Percentiles rank a stretch among this genome's conserved stretches.
Conservation (phyloP, 2,113 vertebrate species). For the Hemibagrus wyckioides region DNA sequence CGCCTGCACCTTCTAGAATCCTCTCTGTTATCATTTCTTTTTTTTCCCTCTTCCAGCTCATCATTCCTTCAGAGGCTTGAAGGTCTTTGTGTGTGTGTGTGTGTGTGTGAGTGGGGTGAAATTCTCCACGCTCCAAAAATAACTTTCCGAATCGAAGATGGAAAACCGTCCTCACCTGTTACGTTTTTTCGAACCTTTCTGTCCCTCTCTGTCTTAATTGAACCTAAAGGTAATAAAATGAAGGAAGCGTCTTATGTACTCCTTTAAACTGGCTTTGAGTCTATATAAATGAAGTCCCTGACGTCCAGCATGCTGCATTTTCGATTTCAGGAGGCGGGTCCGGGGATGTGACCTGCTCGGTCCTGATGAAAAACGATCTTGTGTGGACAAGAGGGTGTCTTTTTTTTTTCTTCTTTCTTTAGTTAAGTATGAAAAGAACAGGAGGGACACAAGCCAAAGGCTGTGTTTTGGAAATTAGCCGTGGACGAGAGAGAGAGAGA, state of each 20-base stretch:
- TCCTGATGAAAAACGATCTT: constrained; percentile 47
- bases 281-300: not conserved
- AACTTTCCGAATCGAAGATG: not conserved
- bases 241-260: not conserved
- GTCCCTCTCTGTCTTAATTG: not conserved
- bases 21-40: not conserved
- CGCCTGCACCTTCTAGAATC: constrained; percentile 5
- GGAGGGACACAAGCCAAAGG: constrained; percentile 7
- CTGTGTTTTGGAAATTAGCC: constrained; percentile 29
- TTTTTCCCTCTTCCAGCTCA: constrained; percentile 41
- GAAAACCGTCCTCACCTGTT: not conserved
- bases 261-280: not conserved
- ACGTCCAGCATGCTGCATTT: not conserved
- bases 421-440: constrained; percentile 38
- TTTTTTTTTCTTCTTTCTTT: constrained; percentile 14
- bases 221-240: not conserved
- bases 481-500: constrained; percentile 15
- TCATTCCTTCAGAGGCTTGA: not conserved
- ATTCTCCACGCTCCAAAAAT: not conserved
- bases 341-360: constrained; percentile 40
- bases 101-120: not conserved
- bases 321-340: not conserved
- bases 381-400: constrained; percentile 3
- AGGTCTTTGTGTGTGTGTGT: not conserved
- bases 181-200: not conserved